A percentile compares a stretch with the other conserved stretches of the same genome.
Conservation (phyloP, 2,888 invertebrate species). For the Dicycla oo region DNA sequence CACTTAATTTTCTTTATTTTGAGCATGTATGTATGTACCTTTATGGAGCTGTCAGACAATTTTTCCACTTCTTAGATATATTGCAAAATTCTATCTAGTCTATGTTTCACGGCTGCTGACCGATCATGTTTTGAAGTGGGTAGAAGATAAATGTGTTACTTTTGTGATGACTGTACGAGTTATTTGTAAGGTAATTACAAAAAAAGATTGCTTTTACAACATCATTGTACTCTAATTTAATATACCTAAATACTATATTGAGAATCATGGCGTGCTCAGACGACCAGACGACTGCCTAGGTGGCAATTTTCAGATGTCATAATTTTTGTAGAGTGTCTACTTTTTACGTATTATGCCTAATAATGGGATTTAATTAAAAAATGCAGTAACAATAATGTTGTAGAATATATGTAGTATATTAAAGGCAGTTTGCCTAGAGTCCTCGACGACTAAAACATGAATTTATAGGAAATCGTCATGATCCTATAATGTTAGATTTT, state of each 20-base stretch:
- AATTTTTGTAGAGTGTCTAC: constrained; percentile 66
- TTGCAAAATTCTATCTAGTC: constrained; percentile 66
- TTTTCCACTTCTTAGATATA: constrained; percentile 47
- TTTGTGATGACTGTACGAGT: constrained; percentile 89
- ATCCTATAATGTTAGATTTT: constrained; percentile 33
- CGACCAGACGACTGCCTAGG: constrained; percentile 81
- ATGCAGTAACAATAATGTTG: not conserved
- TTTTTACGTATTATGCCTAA: constrained; percentile 47
- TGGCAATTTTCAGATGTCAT: constrained; percentile 87
- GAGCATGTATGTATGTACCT: constrained; percentile 7
- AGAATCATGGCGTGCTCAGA: constrained; percentile 55
- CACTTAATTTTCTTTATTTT: not conserved
- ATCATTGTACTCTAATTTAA: constrained; percentile 26
- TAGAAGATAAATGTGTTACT: constrained; percentile 86
- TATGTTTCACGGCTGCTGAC: constrained; percentile 80
- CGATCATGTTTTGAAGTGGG: constrained; percentile 89
- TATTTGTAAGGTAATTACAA: constrained; percentile 85
- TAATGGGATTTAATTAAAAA: constrained; percentile 21
- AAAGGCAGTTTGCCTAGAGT: not conserved
- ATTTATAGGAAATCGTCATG: constrained; percentile 35
- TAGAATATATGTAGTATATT: not conserved
- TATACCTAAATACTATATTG: constrained; percentile 36
- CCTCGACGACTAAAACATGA: not conserved
- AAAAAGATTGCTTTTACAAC: constrained; percentile 57
- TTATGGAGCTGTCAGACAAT: constrained; percentile 49